Evolutionary conservation across 2,113 vertebrate genomes (phyloP), one percentile per base, ranked within the genome.

Genomic region (Chrysemys picta): DNA sequence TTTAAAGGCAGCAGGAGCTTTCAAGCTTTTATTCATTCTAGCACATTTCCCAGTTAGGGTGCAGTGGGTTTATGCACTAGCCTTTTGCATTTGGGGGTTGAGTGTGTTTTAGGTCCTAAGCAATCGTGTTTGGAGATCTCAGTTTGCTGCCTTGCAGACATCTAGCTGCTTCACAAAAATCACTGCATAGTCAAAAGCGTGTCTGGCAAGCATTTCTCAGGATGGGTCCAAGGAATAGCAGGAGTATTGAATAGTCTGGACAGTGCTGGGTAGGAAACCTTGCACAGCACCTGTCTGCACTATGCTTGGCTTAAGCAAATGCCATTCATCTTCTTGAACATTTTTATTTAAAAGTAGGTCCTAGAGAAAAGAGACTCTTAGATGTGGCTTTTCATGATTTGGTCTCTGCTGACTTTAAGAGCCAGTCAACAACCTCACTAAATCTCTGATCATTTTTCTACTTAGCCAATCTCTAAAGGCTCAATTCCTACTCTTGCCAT

Each of bases 381-480:
- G 14, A 35, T 38, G 14, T 72, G 16, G 87, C 76, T 94, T 91
- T 91, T 85, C 75, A 76, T 94, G 62, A 6, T 87, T 91, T 2
- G 1, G 17, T 82, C 89, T 93, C 93, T 82, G 75, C 56, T 93
- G 94, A 92, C 90, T 95, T 84, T 57, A 95, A 82, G 89, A 85
- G 21, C 89, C 92, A 94, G 81, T 92, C 94, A 85, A 89, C 80
- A 88, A 93, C 42, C 27, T 80, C 89, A 89, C 38, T 14, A 59
- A 94, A 93, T 96, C 95, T 98, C 98, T 97, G 94, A 98, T 97
- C 83, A 88, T 92, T 94, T 96, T 97, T 95, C 92, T 93, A 88
- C 56, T 96, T 97, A 89, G 90, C 54, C 78, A 89, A 89, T 97
- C 91, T 90, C 91, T 93, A 95, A 97, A 97, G 91, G 80, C 90